phyloP scores from a whole-genome alignment of 2,113 vertebrate species.

The Gavia stellata region DNA sequence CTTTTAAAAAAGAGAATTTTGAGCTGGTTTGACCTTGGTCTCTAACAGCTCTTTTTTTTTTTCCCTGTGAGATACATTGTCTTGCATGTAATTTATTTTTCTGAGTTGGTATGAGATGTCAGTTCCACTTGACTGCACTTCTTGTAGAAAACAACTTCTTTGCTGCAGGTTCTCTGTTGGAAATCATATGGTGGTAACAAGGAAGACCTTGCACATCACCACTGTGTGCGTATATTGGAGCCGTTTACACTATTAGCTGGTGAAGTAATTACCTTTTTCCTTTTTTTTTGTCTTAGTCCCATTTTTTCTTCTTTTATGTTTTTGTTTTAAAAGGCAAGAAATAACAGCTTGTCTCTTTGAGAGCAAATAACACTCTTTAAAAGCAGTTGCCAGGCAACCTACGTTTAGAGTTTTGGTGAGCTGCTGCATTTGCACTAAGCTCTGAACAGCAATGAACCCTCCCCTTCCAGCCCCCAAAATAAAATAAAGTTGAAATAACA shows the following conservation, averaged over 20 bases:
- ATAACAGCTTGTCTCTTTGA: constrained; percentile 66
- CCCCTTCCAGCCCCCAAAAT: neutral
- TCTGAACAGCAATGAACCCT: constrained; percentile 49
- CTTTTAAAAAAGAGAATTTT: neutral
- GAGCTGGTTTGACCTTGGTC: neutral
- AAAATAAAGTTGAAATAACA: neutral
- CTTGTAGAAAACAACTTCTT: neutral
- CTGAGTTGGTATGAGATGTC: neutral
- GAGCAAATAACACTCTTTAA: constrained; percentile 73
- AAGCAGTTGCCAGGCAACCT: constrained; percentile 77
- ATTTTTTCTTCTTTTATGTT: constrained; percentile 2
- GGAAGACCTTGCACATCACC: neutral
- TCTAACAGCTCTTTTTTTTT: neutral
- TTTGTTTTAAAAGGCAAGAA: constrained; percentile 73
- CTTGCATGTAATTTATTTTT: constrained; percentile 23
- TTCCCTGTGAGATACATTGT: neutral
- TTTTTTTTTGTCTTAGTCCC: neutral
- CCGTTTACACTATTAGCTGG: neutral
- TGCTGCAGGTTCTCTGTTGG: neutral
- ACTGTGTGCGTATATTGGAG: neutral
- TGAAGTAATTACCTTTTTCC: neutral
- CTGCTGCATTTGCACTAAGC: constrained; percentile 55
- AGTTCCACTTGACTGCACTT: neutral
- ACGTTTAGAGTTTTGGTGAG: constrained; percentile 68
- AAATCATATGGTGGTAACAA: neutral